Conservation (phyloP, 2,888 invertebrate species). For the Phyto melanocephala region DNA sequence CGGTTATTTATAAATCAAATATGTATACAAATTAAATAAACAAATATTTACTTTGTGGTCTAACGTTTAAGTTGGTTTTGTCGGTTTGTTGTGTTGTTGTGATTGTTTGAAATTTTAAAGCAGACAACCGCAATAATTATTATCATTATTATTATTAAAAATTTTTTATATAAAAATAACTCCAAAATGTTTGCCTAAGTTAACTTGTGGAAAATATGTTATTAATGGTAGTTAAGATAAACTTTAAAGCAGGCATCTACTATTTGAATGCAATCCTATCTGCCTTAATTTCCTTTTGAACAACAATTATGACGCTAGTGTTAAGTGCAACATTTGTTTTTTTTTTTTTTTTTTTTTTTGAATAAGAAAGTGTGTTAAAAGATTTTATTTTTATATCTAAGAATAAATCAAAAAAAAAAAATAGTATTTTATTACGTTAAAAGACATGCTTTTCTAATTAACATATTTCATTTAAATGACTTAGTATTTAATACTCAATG, state of each 20-base stretch:
- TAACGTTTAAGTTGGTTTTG: neutral
- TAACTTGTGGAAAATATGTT: neutral
- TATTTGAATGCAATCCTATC: neutral
- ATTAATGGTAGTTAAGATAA: neutral
- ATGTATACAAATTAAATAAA: slow-evolving; percentile 27
- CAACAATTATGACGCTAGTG: slow-evolving; percentile 38
- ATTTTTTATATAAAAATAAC: no score
- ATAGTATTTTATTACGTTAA: slow-evolving; percentile 5
- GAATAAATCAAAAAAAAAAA: neutral
- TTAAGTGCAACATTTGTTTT: slow-evolving; percentile 18
- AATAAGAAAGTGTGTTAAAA: neutral
- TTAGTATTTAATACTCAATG: neutral
- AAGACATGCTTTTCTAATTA: slow-evolving; percentile 49
- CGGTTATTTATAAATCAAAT: slow-evolving; percentile 12
- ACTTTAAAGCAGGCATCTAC: neutral
- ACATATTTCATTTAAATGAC: neutral
- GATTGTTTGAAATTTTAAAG: neutral
- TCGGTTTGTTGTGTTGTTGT: neutral
- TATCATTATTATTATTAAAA: neutral
- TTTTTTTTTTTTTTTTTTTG: no score
- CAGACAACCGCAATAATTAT: neutral
- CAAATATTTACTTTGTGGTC: slow-evolving; percentile 26
- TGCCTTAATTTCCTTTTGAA: neutral
- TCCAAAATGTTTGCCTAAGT: neutral
- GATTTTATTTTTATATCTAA: neutral